Evolutionary conservation across 2,113 vertebrate species (phyloP), one percentile per base, ranked within the genome.

Genomic region (Trematocara macrostoma): DNA sequence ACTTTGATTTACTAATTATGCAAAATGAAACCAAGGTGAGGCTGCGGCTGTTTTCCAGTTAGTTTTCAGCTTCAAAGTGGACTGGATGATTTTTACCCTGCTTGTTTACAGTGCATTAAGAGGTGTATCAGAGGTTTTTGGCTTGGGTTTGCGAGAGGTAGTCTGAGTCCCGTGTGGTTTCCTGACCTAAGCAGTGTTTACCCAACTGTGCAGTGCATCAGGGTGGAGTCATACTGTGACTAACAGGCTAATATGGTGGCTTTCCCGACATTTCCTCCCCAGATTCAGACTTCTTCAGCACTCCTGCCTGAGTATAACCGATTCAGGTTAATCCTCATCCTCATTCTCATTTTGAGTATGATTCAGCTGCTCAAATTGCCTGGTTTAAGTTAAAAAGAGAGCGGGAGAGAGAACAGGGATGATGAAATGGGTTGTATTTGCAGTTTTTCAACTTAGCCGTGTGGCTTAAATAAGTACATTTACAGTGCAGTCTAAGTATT

Each of bases 261-360:
- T 91, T 88, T 89, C 82, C 81, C 81, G 71, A 56, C 55, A 84
- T 82, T 69, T 51, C 47, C 86, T 86, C 64, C 61, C 47, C 34
- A 59, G 49, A 89, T 78, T 78, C 79, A 55, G 49, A 79, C 80
- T 78, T 42, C 67, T 82, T 51, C 87, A 57, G 59, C 11, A 20
- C n/a, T 31, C 23, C 71, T 14, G 51, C 76, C 51, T 92, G 45
- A 78, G 83, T 87, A 78, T 85, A 78, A 78, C 67, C 84, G 84
- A 91, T 91, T 90, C 89, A 84, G 86, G 79, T 85, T 93, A 93
- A 92, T 93, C 91, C 84, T 86, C 83, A 92, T 93, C 91, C 84
- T 86, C 83, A 80, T 91, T 88, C 78, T 88, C 38, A 35, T 79
- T 79, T 71, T 81, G n/a, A 53, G 64, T 35, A 8, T 51, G 82